These are phyloP conservation scores for Oligia strigilis DNA, from an alignment of 2,888 invertebrate genomes.

Conservation along the genomic window DNA sequence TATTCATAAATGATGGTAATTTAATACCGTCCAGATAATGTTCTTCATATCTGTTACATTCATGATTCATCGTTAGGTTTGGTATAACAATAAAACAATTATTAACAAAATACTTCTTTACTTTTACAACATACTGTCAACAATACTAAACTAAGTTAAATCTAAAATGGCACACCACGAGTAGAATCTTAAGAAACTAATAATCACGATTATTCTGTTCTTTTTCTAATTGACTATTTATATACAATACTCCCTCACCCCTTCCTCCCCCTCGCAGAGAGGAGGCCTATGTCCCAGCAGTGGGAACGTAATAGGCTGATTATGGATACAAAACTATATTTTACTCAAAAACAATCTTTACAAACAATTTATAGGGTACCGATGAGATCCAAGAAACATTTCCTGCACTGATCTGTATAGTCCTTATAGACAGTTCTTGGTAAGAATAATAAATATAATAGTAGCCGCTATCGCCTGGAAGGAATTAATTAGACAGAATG, in stretches of 20 bases:
- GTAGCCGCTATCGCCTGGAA: constrained; percentile 67
- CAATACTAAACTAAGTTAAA: constrained; percentile 19
- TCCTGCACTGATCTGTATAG: neutral
- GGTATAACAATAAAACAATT: neutral
- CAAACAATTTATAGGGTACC: neutral
- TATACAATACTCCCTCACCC: neutral
- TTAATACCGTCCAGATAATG: neutral
- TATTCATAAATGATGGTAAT: neutral
- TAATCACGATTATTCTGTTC: neutral
- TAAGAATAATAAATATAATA: constrained; percentile 66
- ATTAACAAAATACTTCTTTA: neutral
- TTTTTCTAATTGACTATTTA: neutral
- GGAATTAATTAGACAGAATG: constrained; percentile 68
- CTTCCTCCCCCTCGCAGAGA: neutral
- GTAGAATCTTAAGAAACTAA: constrained; percentile 1
- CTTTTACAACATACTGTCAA: neutral
- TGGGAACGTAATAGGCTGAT: neutral
- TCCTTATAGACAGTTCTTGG: constrained; percentile 36
- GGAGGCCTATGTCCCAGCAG: neutral
- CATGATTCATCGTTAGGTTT: neutral
- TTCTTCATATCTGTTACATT: neutral
- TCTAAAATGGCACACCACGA: constrained; percentile 27
- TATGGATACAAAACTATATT: neutral
- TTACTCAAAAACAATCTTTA: neutral
- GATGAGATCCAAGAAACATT: neutral